These are phyloP conservation scores for Acanthurus lineatus DNA, from an alignment of 2,797 vertebrate species.

Conservation along the genomic window DNA sequence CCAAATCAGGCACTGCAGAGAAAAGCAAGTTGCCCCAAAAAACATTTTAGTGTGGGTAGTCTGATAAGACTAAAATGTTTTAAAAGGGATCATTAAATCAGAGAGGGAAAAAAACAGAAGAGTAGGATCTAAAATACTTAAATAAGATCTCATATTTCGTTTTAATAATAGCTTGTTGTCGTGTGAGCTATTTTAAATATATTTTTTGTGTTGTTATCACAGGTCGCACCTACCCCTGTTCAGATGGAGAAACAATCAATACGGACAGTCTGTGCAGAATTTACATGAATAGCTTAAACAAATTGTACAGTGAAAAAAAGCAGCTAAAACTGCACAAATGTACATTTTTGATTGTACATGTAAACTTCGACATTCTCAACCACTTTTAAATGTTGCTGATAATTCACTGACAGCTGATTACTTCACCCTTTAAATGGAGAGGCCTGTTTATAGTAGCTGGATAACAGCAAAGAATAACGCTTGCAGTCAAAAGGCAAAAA, in stretches of 20 bases:
- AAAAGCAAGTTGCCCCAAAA: no score
- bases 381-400: not conserved
- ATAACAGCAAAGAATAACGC: slow-evolving; percentile 24
- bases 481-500: slow-evolving; percentile 25
- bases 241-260: no score
- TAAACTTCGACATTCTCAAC: not conserved
- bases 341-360: not conserved
- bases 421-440: slow-evolving; percentile 22
- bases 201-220: no score
- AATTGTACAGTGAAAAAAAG: not conserved
- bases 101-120: not conserved
- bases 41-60: no score
- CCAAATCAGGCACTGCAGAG: no score
- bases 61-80: no score
- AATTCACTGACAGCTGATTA: slow-evolving; percentile 1
- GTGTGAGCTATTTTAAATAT: no score
- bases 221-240: no score
- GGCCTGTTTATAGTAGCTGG: not conserved
- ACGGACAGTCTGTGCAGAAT: not conserved
- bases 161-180: not conserved
- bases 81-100: not conserved
- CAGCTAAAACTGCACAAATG: not conserved
- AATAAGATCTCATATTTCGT: not conserved
- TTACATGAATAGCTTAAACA: not conserved
- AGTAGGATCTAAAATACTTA: not conserved